These are phyloP conservation scores for Autographa gamma DNA, from an alignment of 2,888 invertebrate species.

Conservation along the genomic window DNA sequence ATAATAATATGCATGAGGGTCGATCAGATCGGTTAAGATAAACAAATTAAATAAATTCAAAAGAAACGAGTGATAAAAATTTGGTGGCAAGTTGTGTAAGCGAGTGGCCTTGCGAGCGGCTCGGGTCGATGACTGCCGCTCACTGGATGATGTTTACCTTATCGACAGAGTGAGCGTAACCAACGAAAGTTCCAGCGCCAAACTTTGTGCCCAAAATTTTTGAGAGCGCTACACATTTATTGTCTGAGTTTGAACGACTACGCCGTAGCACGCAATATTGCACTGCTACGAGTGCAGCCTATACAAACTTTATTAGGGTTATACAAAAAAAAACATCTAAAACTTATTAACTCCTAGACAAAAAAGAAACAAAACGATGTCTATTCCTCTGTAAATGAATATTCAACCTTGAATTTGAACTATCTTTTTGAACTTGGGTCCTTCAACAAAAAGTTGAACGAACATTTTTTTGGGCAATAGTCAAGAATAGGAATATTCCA, in stretches of 20 bases:
- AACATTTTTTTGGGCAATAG: constrained; percentile 61
- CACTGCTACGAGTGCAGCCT: constrained; percentile 46
- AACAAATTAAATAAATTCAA: constrained; percentile 54
- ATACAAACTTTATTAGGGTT: constrained; percentile 18
- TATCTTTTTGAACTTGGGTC: constrained; percentile 33
- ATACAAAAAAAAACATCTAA: constrained; percentile 26
- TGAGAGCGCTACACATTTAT: constrained; percentile 64
- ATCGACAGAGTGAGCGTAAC: constrained; percentile 78
- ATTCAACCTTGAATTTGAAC: constrained; percentile 38
- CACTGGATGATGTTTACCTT: constrained; percentile 82
- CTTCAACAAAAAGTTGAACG: constrained; percentile 49
- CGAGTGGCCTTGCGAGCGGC: constrained; percentile 81
- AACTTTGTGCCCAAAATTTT: constrained; percentile 68
- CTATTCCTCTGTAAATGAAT: constrained; percentile 28
- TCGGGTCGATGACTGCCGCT: constrained; percentile 82
- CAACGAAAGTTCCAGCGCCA: constrained; percentile 76
- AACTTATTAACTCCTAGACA: constrained; percentile 28
- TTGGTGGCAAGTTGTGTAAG: constrained; percentile 81
- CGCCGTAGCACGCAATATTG: constrained; percentile 62
- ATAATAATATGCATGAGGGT: constrained; percentile 32
- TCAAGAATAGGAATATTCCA: constrained; percentile 68
- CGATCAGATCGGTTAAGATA: constrained; percentile 35
- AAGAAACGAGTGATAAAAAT: constrained; percentile 71
- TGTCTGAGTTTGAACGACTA: constrained; percentile 58
- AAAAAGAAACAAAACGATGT: constrained; percentile 30